A percentile compares a stretch with the other conserved stretches of the same genome.
Conservation (phyloP, 2,113 vertebrate species). For the Bos indicus region DNA sequence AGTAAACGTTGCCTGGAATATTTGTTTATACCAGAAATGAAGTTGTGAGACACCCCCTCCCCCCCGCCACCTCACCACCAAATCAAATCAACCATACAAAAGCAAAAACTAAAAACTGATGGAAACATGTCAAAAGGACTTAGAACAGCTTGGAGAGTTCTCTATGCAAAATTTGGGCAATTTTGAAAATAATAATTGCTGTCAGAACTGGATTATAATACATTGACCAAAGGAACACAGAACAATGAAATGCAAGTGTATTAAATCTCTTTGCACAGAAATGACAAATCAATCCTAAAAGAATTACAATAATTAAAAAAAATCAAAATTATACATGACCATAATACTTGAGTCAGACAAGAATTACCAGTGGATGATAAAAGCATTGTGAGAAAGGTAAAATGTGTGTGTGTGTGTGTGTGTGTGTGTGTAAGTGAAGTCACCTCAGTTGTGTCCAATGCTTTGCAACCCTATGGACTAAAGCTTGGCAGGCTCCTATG, state of each 20-base stretch:
- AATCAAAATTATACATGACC: not conserved
- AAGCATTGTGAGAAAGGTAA: not conserved
- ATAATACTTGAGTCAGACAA: not conserved
- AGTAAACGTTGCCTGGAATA: not conserved
- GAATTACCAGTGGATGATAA: not conserved
- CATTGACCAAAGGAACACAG: not conserved
- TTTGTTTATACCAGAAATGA: not conserved
- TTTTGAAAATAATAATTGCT: not conserved
- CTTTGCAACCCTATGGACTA: not conserved
- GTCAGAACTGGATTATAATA: not conserved
- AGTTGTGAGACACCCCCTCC: not conserved
- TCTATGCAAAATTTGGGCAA: not conserved
- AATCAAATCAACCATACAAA: not conserved
- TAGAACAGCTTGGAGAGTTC: not conserved
- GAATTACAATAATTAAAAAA: not conserved
- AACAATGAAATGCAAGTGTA: not conserved
- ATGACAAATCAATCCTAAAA: not conserved
- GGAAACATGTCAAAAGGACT: not conserved
- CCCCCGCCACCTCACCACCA: accelerated
- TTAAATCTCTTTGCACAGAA: not conserved
- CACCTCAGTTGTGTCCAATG: not conserved
- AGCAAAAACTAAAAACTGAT: not conserved
- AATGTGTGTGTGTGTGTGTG: not conserved
- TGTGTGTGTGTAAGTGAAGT: not conserved
- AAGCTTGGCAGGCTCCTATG: not conserved